These are phyloP conservation scores for Echinarachnius parma DNA, from an alignment of 53 echinoderm and acorn worm genomes.

Conservation along the genomic window DNA sequence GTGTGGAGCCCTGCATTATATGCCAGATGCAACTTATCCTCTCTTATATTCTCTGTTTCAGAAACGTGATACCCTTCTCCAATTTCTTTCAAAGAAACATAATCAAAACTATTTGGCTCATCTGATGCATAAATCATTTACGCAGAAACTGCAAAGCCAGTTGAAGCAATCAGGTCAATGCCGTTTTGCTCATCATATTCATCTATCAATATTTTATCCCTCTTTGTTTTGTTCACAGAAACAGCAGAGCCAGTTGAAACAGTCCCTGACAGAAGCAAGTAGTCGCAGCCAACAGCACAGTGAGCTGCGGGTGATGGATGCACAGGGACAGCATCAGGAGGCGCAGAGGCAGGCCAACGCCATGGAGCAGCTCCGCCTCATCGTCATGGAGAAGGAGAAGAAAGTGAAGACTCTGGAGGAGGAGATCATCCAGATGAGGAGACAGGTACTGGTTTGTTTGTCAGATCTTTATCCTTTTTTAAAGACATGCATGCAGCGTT, in stretches of 20 bases:
- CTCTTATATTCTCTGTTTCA: too few species aligned
- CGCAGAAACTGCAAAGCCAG: slow-evolving; percentile 81
- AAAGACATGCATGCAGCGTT: too few species aligned
- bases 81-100: too few species aligned
- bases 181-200: background rate
- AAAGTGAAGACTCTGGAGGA: slow-evolving; percentile 82
- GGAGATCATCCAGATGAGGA: slow-evolving; percentile 70
- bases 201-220: background rate
- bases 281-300: slow-evolving; percentile 47
- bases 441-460: too few species aligned
- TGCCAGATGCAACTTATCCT: too few species aligned
- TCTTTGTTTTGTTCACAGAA: slow-evolving; percentile 35
- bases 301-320: slow-evolving; percentile 42
- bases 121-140: too few species aligned
- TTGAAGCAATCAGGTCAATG: slow-evolving; percentile 56
- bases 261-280: slow-evolving; percentile 60
- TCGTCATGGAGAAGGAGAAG: slow-evolving; percentile 81
- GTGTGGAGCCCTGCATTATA: too few species aligned
- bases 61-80: too few species aligned
- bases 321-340: slow-evolving; percentile 52
- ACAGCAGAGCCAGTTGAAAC: slow-evolving; percentile 85
- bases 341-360: slow-evolving; percentile 73
- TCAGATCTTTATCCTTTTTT: too few species aligned
- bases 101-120: too few species aligned
- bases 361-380: slow-evolving; percentile 80